These are phyloP conservation scores for Microctonus hyperodae DNA, from an alignment of 2,888 invertebrate genomes.

Conservation along the genomic window DNA sequence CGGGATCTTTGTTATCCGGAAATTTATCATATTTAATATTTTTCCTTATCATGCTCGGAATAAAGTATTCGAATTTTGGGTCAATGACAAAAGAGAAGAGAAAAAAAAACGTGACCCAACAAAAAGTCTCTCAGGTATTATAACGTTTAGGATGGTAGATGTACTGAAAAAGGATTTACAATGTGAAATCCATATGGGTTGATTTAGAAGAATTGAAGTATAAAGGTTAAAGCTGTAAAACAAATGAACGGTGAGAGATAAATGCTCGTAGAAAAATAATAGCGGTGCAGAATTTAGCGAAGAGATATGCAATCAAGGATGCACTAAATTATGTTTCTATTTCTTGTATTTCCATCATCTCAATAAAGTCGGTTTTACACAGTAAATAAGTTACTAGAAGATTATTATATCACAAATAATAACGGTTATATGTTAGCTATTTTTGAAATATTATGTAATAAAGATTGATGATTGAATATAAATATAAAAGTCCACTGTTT, in stretches of 20 bases:
- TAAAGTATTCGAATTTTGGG: neutral
- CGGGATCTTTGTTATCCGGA: neutral
- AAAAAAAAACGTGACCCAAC: too few relatives aligned
- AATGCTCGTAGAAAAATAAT: neutral
- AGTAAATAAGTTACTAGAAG: neutral
- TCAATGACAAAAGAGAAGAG: neutral
- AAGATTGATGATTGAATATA: too few relatives aligned
- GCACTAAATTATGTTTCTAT: neutral
- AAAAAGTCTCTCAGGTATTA: too few relatives aligned
- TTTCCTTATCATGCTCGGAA: neutral
- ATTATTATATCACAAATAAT: neutral
- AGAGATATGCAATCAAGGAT: neutral
- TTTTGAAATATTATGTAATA: too few relatives aligned
- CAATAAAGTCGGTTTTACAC: neutral
- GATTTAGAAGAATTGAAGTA: neutral
- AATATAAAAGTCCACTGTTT: too few relatives aligned
- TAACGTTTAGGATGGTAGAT: too few relatives aligned
- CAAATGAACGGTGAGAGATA: constrained; percentile 2
- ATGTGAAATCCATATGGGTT: neutral
- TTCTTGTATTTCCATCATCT: neutral
- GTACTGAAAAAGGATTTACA: neutral
- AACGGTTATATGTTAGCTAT: too few relatives aligned
- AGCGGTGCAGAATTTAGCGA: neutral
- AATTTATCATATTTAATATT: neutral
- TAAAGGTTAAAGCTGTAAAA: neutral